Percentiles rank a stretch among this genome's conserved stretches.
Evolutionary conservation across 2,888 invertebrate genomes (phyloP).

Genomic region (Tinea semifulvella): DNA sequence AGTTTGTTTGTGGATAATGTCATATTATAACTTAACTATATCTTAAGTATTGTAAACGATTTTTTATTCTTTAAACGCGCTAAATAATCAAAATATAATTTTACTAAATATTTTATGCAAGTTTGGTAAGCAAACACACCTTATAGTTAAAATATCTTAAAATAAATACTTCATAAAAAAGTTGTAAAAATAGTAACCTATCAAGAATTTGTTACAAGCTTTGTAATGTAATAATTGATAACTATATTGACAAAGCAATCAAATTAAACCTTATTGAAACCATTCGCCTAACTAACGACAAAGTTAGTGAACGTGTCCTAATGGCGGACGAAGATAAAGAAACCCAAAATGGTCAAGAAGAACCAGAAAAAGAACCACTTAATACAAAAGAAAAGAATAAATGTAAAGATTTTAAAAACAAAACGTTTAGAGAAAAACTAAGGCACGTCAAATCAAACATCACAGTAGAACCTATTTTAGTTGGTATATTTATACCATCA

Average conservation of each 20-base stretch:
- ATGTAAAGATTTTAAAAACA: slow-evolving; percentile 30
- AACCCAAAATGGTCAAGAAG: slow-evolving; percentile 23
- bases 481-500: slow-evolving; percentile 72
- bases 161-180: too few species aligned
- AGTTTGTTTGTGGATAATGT: too few species aligned
- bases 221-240: slow-evolving; percentile 7
- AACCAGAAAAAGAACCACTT: slow-evolving; percentile 37
- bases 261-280: background rate
- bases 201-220: background rate
- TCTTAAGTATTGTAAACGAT: too few species aligned
- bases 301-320: background rate
- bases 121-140: too few species aligned
- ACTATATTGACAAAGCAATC: slow-evolving; percentile 8
- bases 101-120: too few species aligned
- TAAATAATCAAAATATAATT: too few species aligned
- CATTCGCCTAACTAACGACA: background rate
- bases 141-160: too few species aligned
- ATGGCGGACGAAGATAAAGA: slow-evolving; percentile 28
- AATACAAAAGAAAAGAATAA: slow-evolving; percentile 26
- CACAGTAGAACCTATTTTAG: slow-evolving; percentile 76
- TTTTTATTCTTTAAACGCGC: too few species aligned
- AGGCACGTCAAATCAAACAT: slow-evolving; percentile 63
- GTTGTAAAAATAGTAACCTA: background rate
- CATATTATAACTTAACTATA: too few species aligned
- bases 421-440: slow-evolving; percentile 61